A percentile compares a stretch with the other conserved stretches of the same genome.
Conservation (phyloP, 2,113 vertebrate genomes). For the Hiodon alosoides region DNA sequence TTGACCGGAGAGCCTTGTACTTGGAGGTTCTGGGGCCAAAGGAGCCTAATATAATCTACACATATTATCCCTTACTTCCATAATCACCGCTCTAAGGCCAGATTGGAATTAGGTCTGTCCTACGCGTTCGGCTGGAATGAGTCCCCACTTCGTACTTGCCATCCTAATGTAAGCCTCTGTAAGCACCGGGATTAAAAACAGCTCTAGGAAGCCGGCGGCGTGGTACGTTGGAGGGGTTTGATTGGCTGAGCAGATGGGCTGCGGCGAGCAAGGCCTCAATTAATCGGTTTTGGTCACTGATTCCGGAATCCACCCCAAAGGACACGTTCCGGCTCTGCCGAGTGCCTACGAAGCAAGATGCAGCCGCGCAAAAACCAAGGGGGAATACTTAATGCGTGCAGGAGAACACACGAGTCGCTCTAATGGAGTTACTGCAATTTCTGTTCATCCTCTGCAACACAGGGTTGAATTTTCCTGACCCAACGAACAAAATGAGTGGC, state of each 20-base stretch:
- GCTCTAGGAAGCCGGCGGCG: conserved; percentile 33
- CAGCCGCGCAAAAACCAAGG: background rate
- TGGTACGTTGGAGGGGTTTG: conserved; percentile 30
- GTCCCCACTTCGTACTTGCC: conserved; percentile 25
- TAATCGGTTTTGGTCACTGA: conserved; percentile 35
- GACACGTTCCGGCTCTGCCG: conserved; percentile 17
- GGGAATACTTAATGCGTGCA: conserved; percentile 1
- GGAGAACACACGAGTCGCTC: background rate
- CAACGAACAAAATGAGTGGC: too few relatives aligned
- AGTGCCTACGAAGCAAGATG: background rate
- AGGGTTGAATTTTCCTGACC: background rate
- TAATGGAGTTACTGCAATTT: background rate
- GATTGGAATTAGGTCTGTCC: conserved; percentile 23
- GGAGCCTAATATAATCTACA: too few relatives aligned
- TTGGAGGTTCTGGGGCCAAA: too few relatives aligned
- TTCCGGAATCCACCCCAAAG: conserved; percentile 21
- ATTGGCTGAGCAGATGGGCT: conserved; percentile 42
- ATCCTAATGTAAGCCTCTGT: conserved; percentile 33
- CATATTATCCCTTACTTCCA: conserved; percentile 39
- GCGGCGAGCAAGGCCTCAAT: conserved; percentile 37
- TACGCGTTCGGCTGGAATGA: conserved; percentile 3
- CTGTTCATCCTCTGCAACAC: background rate
- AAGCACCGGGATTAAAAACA: conserved; percentile 39
- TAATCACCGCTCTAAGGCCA: conserved; percentile 29
- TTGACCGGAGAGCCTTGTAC: too few relatives aligned